A percentile compares a stretch with the other conserved stretches of the same genome.
Conservation (phyloP, 2,113 vertebrate species). For the Picathartes gymnocephalus region DNA sequence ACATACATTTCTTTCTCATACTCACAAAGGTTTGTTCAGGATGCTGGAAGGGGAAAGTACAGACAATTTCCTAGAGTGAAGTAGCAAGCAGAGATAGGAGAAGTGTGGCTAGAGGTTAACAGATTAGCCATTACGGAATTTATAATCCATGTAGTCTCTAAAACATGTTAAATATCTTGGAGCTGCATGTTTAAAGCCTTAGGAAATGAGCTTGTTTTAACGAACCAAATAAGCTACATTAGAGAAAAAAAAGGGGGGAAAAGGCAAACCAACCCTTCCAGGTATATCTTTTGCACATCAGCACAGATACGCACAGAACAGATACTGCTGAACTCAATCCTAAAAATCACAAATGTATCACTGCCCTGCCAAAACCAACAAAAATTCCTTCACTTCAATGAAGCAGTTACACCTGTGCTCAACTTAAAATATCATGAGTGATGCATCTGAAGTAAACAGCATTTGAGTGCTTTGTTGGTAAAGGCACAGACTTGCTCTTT, state of each 20-base stretch:
- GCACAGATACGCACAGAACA: background rate
- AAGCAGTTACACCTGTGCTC: background rate
- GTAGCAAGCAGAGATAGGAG: background rate
- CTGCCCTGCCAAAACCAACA: background rate
- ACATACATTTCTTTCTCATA: background rate
- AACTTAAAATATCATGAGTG: background rate
- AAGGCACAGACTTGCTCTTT: background rate
- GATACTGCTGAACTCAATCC: background rate
- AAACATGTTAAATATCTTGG: background rate
- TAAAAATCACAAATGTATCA: background rate
- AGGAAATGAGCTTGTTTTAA: background rate
- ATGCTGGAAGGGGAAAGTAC: background rate
- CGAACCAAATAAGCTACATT: background rate
- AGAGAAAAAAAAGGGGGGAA: rapidly evolving
- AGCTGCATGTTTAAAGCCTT: background rate
- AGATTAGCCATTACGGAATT: background rate
- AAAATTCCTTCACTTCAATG: background rate
- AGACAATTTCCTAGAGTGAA: background rate
- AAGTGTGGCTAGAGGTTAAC: background rate
- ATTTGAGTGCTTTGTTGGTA: background rate
- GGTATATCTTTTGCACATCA: background rate
- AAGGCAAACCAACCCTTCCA: background rate
- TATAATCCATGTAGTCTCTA: background rate
- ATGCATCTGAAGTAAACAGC: background rate
- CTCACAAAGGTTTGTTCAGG: background rate